A percentile compares a stretch with the other conserved stretches of the same genome.
Conservation (phyloP, 2,888 invertebrate species). For the Trissonchulus latispiculum region DNA sequence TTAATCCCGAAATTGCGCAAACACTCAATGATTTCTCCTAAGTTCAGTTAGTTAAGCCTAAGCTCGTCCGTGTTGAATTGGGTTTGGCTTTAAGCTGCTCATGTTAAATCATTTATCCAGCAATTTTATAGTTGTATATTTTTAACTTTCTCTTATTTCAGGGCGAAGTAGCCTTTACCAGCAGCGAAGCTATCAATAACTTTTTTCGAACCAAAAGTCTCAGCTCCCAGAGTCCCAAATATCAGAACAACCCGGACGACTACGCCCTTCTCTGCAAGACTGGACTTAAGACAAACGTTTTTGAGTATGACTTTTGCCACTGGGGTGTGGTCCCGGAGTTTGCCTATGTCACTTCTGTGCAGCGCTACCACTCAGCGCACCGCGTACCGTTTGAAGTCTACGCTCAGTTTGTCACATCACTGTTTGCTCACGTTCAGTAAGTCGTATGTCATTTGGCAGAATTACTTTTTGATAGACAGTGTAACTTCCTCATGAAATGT, state of each 20-base stretch:
- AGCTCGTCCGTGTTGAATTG: too few species aligned
- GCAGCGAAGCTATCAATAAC: not conserved
- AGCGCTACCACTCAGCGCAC: not conserved
- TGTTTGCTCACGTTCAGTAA: not conserved
- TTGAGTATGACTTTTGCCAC: not conserved
- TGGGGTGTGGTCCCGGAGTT: slow-evolving; percentile 8
- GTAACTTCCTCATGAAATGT: too few species aligned
- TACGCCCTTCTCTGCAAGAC: not conserved
- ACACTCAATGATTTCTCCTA: too few species aligned
- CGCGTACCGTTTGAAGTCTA: not conserved
- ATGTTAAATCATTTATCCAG: too few species aligned
- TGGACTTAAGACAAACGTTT: not conserved
- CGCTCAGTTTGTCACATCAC: not conserved
- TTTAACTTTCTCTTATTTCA: too few species aligned
- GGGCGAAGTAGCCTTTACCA: slow-evolving; percentile 10
- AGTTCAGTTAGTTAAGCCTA: too few species aligned
- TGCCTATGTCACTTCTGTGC: not conserved
- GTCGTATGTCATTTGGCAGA: too few species aligned
- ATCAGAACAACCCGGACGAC: not conserved
- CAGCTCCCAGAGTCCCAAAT: not conserved
- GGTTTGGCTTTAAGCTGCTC: too few species aligned
- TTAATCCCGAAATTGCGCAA: too few species aligned
- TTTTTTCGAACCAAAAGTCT: not conserved
- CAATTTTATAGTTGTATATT: too few species aligned
- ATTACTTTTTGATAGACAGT: too few species aligned